phyloP scores from a whole-genome alignment of 2,888 invertebrate genomes.

The Subacronicta megacephala region DNA sequence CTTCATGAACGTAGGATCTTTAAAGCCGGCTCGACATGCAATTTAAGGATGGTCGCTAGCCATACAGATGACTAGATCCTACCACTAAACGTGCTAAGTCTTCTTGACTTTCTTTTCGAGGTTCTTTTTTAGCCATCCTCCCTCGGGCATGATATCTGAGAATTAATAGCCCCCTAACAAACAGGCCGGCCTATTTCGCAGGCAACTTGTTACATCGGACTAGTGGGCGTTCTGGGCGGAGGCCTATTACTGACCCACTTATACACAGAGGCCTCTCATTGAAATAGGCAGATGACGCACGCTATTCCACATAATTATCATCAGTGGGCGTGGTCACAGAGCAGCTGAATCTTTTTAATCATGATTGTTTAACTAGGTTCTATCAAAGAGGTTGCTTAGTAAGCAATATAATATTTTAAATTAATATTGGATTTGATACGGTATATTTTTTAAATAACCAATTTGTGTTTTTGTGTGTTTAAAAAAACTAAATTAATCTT shows the following conservation, averaged over 20 bases:
- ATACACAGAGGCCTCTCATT: conserved; percentile 32
- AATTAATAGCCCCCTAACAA: conserved; percentile 52
- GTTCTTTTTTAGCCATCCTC: no score
- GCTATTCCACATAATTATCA: conserved; percentile 71
- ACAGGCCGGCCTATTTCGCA: conserved; percentile 57
- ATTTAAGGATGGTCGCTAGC: no score
- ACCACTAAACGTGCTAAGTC: no score
- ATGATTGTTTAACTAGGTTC: conserved; percentile 57
- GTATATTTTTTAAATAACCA: conserved; percentile 1
- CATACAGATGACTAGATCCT: no score
- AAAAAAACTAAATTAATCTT: conserved; percentile 6
- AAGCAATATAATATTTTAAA: conserved; percentile 45
- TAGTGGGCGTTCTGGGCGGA: conserved; percentile 68
- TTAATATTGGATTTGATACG: conserved; percentile 28
- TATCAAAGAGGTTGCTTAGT: conserved; percentile 48
- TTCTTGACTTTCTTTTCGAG: no score
- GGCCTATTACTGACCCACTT: conserved; percentile 63
- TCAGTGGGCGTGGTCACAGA: conserved; percentile 62
- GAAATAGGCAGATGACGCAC: conserved; percentile 64
- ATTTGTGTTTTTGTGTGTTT: not conserved
- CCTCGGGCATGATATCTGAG: conserved; percentile 11
- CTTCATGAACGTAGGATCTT: no score
- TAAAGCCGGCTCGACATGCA: no score
- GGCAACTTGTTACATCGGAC: conserved; percentile 54
- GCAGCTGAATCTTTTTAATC: conserved; percentile 68